These are phyloP conservation scores for Triplophysa tibetana DNA, from an alignment of 2,113 vertebrate species.

Conservation along the genomic window DNA sequence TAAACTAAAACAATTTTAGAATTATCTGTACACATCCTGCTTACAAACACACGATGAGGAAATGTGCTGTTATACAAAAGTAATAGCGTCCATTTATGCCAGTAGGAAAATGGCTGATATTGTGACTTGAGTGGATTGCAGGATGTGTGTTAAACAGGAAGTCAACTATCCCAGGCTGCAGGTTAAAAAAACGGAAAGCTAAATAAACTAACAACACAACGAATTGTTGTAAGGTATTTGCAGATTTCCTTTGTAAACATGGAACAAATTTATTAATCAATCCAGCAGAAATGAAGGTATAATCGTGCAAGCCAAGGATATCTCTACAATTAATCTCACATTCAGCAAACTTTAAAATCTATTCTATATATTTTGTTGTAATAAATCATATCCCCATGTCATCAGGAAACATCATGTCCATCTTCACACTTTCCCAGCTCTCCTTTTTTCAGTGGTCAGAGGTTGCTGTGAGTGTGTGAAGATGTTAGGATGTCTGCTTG, in stretches of 20 bases:
- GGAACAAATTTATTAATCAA: no score
- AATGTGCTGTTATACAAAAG: neutral
- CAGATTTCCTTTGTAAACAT: no score
- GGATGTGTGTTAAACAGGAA: constrained; percentile 9
- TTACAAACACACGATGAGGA: neutral
- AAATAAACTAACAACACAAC: no score
- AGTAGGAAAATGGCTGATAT: neutral
- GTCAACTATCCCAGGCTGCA: neutral
- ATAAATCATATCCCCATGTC: neutral
- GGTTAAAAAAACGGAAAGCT: neutral
- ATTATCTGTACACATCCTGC: neutral
- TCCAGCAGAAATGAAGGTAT: no score
- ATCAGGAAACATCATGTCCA: neutral
- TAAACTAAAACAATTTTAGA: neutral
- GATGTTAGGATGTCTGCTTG: constrained; percentile 53
- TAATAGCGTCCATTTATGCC: neutral
- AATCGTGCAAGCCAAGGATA: no score
- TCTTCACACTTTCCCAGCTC: constrained; percentile 2
- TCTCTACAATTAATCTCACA: neutral
- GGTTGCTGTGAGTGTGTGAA: constrained; percentile 42
- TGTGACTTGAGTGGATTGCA: neutral
- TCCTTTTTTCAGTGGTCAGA: constrained; percentile 22
- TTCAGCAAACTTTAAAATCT: neutral
- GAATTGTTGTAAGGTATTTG: no score
- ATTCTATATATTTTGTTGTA: neutral